Base-by-base conservation (phyloP, 2,888 invertebrate genomes). In the Pterostichus madidus region DNA sequence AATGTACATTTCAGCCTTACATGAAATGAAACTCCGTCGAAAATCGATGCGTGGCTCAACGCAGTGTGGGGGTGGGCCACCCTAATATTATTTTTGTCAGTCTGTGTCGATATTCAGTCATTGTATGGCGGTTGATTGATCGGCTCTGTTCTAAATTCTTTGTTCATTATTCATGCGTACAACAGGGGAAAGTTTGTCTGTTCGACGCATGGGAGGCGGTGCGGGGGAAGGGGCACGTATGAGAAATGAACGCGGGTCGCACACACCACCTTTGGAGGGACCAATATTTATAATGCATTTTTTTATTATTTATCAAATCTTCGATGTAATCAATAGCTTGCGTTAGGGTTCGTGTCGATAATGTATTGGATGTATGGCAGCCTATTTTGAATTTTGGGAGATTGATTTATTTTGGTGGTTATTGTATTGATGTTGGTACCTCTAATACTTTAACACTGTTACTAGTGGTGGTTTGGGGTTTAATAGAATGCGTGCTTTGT, bases 221-320 rank as follows among this genome's bases (percentile, higher is more conserved):
- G 52, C 10, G 68, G 31, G 75, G 75, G 77, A 13, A 31, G 73
- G 32, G 71, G 24, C 78, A 80, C 71, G 75, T 31, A 83, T 73
- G 81, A 53, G 83, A 73, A 84, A 85, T 80, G 83, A 81, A 77
- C 59, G 61, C 52, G 7, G 11, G 24, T 15, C 59, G n/a, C 5
- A 8, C 5, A 52, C 13, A 52, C 75, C 75, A 52, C 39, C 75
- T 75, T 39, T 52, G 10, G 68, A 39, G 39, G 44, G 78, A 80
- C 88, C 88, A 88, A 88, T 88, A 87, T 86, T 86, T 88, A 87
- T 88, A 88, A 87, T 87, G 88, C 85, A 86, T 85, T 86, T 85
- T 87, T 87, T 87, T 86, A 88, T 88, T 88, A 87, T 88, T 88
- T 86, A 88, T 86, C 86, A 86, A 84, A 82, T 82, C 81, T 82